phyloP scores from a whole-genome alignment of 2,888 invertebrate species.

The Tetragnatha montana region DNA sequence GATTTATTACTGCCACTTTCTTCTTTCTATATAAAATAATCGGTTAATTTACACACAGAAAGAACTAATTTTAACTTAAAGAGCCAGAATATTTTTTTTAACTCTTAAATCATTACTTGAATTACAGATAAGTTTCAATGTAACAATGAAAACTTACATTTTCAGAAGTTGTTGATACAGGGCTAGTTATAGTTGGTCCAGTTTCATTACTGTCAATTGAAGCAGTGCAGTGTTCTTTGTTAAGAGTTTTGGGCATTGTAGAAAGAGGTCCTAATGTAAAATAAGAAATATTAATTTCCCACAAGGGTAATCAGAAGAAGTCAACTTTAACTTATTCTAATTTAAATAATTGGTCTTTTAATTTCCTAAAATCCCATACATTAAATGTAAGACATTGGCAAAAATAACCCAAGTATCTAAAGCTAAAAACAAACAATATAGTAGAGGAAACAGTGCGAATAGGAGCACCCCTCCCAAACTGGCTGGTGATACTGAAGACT shows the following conservation, averaged over 20 bases:
- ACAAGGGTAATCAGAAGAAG: not conserved
- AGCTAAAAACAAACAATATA: no score
- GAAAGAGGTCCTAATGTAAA: not conserved
- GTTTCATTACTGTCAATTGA: conserved; percentile 68
- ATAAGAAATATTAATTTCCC: not conserved
- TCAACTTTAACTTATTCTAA: not conserved
- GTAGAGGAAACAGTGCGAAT: no score
- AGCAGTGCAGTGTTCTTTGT: conserved; percentile 52
- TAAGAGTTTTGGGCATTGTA: conserved; percentile 29
- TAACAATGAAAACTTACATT: not conserved
- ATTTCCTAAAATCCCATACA: no score
- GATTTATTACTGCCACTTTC: conserved; percentile 64
- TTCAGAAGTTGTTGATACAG: conserved; percentile 63
- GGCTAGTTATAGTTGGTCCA: conserved; percentile 65
- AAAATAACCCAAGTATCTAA: no score
- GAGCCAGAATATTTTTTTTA: no score
- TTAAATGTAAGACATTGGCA: no score
- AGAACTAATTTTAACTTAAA: no score
- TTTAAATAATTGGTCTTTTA: no score
- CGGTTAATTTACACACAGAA: not conserved
- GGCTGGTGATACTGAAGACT: no score
- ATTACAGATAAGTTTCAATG: not conserved
- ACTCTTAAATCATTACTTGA: no score
- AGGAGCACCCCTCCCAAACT: no score
- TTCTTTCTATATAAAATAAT: conserved; percentile 38